Evolutionary conservation across 2,888 invertebrate genomes (phyloP).

Genomic region (Sarcophaga rosellei): DNA sequence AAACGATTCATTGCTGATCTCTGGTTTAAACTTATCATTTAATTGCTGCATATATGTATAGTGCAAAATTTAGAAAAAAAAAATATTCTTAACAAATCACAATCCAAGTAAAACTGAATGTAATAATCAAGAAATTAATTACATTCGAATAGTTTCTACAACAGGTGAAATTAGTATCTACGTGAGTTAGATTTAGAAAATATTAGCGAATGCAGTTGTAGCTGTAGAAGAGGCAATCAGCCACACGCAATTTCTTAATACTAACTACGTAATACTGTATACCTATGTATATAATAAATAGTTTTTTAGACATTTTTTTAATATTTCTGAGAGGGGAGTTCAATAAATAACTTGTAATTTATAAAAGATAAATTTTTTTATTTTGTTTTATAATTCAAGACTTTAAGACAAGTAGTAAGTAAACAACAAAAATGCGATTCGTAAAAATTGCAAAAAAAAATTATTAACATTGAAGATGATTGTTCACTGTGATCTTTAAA

Average conservation of each 20-base stretch:
- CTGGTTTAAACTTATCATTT: no score
- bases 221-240: constrained; percentile 45
- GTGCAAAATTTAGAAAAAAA: not conserved
- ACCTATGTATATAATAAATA: no score
- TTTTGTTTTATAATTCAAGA: constrained; percentile 1
- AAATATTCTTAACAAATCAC: not conserved
- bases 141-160: constrained; percentile 40
- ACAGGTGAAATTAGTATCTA: not conserved
- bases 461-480: not conserved
- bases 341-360: constrained; percentile 18
- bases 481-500: constrained; percentile 12
- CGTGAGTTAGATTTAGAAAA: not conserved
- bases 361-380: not conserved
- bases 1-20: no score
- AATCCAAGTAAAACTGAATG: constrained; percentile 8
- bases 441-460: constrained; percentile 10
- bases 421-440: not conserved
- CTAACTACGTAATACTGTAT: constrained; percentile 33
- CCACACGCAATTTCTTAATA: constrained; percentile 59
- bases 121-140: constrained; percentile 48
- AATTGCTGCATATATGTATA: not conserved
- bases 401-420: not conserved
- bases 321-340: constrained; percentile 10
- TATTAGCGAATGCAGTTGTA: not conserved
- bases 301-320: not conserved